phyloP scores from a whole-genome alignment of 2,888 invertebrate species.

The Andrena bucephala region DNA sequence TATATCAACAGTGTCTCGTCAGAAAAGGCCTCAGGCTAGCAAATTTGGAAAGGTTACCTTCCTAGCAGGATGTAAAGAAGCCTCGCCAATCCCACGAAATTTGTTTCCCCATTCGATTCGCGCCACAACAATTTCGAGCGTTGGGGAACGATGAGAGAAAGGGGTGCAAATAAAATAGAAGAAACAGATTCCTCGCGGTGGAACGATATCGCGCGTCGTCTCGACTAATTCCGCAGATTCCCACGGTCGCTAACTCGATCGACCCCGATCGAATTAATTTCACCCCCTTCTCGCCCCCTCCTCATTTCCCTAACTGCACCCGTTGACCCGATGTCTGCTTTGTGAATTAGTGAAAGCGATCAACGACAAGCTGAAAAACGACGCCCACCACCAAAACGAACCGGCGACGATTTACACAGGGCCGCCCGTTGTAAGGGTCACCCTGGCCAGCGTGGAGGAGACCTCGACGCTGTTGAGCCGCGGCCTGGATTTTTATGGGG shows the following conservation, averaged over 20 bases:
- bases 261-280: constrained; percentile 40
- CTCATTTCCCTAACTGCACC: constrained; percentile 32
- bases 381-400: constrained; percentile 81
- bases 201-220: constrained; percentile 13
- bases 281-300: background rate
- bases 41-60: no score
- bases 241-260: background rate
- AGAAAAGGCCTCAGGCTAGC: no score
- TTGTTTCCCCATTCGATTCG: constrained; percentile 1
- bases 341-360: constrained; percentile 79
- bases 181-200: background rate
- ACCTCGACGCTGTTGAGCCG: constrained; percentile 90
- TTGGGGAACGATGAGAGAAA: background rate
- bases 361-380: constrained; percentile 82
- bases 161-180: background rate
- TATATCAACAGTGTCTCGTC: no score
- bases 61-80: background rate
- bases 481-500: constrained; percentile 94
- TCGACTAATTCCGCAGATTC: constrained; percentile 39
- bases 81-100: background rate
- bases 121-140: background rate
- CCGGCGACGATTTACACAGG: constrained; percentile 83
- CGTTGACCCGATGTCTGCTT: constrained; percentile 42
- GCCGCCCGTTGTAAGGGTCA: constrained; percentile 84
- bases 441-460: constrained; percentile 85